Evolutionary conservation across 1,140 invertebrate genomes (phyloP).

Genomic region (Euwallacea similis): DNA sequence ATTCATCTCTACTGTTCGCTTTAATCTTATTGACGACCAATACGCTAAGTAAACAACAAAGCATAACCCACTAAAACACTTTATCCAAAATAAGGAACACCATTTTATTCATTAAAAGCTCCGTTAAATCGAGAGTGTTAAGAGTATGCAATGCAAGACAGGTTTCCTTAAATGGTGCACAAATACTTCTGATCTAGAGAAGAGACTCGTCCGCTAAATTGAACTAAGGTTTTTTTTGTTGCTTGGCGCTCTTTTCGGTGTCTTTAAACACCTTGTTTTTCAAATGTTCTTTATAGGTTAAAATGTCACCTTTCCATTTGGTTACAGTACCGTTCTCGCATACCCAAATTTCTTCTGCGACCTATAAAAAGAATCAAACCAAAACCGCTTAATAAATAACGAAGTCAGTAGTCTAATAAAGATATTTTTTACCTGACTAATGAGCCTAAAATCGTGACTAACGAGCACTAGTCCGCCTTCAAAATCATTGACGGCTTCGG

Average conservation of each 20-base stretch:
- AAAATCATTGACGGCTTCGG: slow-evolving; percentile 97
- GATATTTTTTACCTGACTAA: slow-evolving; percentile 80
- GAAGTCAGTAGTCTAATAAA: slow-evolving; percentile 8
- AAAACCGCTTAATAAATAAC: neutral
- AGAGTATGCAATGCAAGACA: neutral
- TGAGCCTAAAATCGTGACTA: slow-evolving; percentile 97
- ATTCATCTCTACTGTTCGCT: no score
- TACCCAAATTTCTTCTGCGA: slow-evolving; percentile 98
- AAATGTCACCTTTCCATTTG: slow-evolving; percentile 96
- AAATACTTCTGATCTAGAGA: neutral
- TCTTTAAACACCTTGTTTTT: slow-evolving; percentile 79
- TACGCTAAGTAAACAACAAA: no score
- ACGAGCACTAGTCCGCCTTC: slow-evolving; percentile 97
- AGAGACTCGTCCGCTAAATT: no score
- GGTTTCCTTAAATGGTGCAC: slow-evolving; percentile 14
- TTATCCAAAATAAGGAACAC: no score
- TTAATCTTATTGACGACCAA: no score
- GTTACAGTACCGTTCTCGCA: slow-evolving; percentile 96
- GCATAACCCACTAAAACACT: no score
- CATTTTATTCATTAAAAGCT: no score
- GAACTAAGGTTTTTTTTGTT: slow-evolving; percentile 14
- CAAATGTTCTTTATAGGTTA: slow-evolving; percentile 94
- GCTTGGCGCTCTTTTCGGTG: slow-evolving; percentile 51
- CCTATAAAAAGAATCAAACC: slow-evolving; percentile 61
- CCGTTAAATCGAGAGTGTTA: no score